Evolutionary conservation across 2,797 vertebrate species (phyloP), one percentile per base, ranked within the genome.

Genomic region (Caiman crocodilus): DNA sequence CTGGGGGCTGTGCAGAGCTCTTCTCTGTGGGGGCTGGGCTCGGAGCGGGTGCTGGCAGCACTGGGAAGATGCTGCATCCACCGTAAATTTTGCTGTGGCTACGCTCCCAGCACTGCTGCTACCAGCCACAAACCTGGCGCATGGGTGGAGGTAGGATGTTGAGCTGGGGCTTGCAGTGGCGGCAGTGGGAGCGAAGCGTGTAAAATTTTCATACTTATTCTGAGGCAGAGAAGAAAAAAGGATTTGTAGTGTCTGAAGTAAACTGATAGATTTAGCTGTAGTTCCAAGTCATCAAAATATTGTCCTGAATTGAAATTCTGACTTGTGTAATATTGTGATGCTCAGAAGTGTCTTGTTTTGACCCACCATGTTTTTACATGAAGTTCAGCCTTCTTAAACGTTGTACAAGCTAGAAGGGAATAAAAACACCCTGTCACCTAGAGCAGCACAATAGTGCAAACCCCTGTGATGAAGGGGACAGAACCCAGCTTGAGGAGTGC

Each of bases 241-340:
- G 10, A 74, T 63, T 0, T 0, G 4, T n/a, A 8, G 86, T 8
- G 8, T 23, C 3, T 58, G 12, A 86, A 80, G 7, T 3, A 88
- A 78, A 67, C 73, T 5, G 1, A 18, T 74, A n/a, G 57, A n/a
- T 20, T n/a, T 35, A 50, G 4, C 32, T 82, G 87, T 50, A 74
- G 55, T 55, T 6, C 4, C 74, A 91, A 10, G 79, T 35, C n/a
- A 21, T 57, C 74, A 90, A 88, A 74, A 69, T 21, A 10, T 5
- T 30, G 11, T n/a, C 16, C n/a, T 32, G 64, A 67, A 30, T 67
- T 32, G 61, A 64, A 80, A 23, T 14, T 83, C 11, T 84, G 77
- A 76, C 67, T 80, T 89, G 26, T 7, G 3, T 73, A 11, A 2
- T 35, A 14, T 78, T 89, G 64, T 67, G 20, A 10, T 35, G 64